A percentile compares a stretch with the other conserved stretches of the same genome.
phyloP scores from a whole-genome alignment of 2,797 vertebrate species.

The Gobio occitaniae region DNA sequence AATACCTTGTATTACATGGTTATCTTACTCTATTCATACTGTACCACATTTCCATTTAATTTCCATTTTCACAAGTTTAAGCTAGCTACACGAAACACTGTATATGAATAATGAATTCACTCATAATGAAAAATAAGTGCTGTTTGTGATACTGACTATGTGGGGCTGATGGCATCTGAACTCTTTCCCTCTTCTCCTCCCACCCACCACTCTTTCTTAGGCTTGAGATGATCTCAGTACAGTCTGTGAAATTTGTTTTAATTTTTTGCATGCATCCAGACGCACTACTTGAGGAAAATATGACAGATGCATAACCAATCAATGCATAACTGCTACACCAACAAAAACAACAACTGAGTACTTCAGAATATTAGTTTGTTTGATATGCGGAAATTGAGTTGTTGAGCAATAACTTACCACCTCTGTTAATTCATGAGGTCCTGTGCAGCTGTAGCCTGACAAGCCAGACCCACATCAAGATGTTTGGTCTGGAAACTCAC shows the following conservation, averaged over 20 bases:
- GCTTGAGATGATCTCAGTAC: slow-evolving; percentile 29
- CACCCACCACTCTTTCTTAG: slow-evolving; percentile 18
- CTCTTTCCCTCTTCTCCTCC: neutral
- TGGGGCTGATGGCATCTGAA: slow-evolving; percentile 32
- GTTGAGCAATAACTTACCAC: neutral
- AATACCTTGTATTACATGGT: neutral
- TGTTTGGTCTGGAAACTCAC: too few species aligned
- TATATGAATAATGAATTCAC: neutral
- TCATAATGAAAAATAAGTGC: slow-evolving; percentile 19
- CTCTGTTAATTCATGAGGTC: neutral
- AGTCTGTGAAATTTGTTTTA: neutral
- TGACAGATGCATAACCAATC: too few species aligned
- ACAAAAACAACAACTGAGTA: too few species aligned
- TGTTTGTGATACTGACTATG: slow-evolving; percentile 7
- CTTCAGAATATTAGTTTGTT: too few species aligned
- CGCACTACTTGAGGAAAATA: too few species aligned
- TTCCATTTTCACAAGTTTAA: slow-evolving; percentile 22
- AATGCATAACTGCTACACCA: too few species aligned
- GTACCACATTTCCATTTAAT: too few species aligned
- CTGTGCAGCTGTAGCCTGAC: neutral
- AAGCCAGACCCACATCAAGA: too few species aligned
- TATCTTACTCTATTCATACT: neutral
- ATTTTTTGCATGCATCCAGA: neutral
- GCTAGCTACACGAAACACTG: slow-evolving; percentile 25
- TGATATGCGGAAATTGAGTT: too few species aligned